Evolutionary conservation across 2,113 vertebrate genomes (phyloP).

Genomic region (Ploceus nigricollis): DNA sequence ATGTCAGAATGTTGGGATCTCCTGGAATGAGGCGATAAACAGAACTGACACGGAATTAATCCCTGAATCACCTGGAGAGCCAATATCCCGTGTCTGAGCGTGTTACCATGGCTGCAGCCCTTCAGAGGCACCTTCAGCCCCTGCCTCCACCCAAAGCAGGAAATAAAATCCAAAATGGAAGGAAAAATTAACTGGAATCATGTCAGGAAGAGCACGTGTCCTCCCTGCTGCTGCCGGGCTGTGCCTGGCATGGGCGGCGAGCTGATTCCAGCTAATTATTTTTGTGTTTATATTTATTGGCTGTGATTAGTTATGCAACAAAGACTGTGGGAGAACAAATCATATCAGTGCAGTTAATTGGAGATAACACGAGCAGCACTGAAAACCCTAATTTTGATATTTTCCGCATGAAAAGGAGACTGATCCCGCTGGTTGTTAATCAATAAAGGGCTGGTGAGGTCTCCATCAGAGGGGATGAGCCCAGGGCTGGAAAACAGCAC

Average conservation of each 20-base stretch:
- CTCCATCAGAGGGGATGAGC: neutral
- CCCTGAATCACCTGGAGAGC: neutral
- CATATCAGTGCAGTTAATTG: slow-evolving; percentile 16
- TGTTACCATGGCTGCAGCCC: neutral
- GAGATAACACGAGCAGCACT: neutral
- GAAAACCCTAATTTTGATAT: neutral
- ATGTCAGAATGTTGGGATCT: neutral
- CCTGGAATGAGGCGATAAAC: neutral
- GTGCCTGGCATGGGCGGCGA: neutral
- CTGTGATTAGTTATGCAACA: slow-evolving; percentile 51
- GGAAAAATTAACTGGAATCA: neutral
- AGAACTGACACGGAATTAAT: neutral
- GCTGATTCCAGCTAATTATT: slow-evolving; percentile 35
- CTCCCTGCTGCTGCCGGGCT: neutral
- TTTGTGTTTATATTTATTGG: slow-evolving; percentile 45
- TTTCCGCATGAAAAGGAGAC: neutral
- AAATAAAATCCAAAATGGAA: neutral
- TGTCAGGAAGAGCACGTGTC: neutral
- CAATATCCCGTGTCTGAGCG: neutral
- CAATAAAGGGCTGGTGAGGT: neutral
- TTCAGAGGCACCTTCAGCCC: neutral
- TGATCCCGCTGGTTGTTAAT: neutral
- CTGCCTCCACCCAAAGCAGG: neutral
- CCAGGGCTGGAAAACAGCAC: neutral
- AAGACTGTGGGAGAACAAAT: slow-evolving; percentile 33